These are phyloP conservation scores for Gymnosoma rotundatum DNA, from an alignment of 2,888 invertebrate genomes.

Conservation along the genomic window DNA sequence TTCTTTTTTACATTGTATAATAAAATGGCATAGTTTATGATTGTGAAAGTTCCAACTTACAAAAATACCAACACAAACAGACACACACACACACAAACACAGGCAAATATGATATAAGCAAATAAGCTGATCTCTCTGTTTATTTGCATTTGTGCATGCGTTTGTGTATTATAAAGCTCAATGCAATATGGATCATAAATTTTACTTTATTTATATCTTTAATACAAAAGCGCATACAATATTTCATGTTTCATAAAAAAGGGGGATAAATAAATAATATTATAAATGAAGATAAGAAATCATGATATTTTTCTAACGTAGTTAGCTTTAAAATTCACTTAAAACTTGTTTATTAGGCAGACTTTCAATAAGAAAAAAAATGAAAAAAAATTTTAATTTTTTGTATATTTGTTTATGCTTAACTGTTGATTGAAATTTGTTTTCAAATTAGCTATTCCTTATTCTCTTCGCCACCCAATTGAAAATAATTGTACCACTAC, in stretches of 20 bases:
- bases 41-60: background rate
- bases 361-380: too few species aligned
- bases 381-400: too few species aligned
- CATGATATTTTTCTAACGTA: constrained; percentile 7
- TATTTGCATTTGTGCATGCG: constrained; percentile 15
- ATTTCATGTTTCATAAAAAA: constrained; percentile 45
- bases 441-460: too few species aligned
- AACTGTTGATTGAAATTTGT: too few species aligned
- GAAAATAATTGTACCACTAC: too few species aligned
- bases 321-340: background rate
- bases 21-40: background rate
- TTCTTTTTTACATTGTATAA: background rate
- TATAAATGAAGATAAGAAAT: constrained; percentile 11
- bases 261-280: constrained; percentile 24
- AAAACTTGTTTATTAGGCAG: background rate
- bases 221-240: constrained; percentile 40
- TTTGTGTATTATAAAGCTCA: constrained; percentile 37
- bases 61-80: background rate
- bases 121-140: constrained; percentile 22
- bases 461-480: too few species aligned
- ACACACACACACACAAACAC: background rate
- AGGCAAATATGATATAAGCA: background rate
- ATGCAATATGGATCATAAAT: constrained; percentile 52
- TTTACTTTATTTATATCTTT: constrained; percentile 46
- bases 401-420: too few species aligned